Percentiles rank a stretch among this genome's conserved stretches.
These are phyloP conservation scores for Sciurus carolinensis DNA, from an alignment of 2,797 vertebrate species.

Conservation along the genomic window DNA sequence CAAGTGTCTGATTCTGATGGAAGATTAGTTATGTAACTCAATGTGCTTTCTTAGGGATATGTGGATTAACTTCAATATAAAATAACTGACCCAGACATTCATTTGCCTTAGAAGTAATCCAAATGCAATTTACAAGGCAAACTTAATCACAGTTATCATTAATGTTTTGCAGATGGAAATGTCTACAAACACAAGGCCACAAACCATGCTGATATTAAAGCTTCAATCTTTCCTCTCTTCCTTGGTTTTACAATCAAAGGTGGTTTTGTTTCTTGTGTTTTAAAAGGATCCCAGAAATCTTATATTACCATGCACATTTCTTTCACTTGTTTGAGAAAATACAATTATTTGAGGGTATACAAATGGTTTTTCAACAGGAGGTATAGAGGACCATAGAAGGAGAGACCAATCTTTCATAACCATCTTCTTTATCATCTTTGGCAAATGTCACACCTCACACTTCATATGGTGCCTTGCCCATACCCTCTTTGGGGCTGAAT, in stretches of 20 bases:
- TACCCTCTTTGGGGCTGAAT: neutral
- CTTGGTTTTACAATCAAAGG: neutral
- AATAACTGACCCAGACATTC: constrained; percentile 10
- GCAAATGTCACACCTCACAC: neutral
- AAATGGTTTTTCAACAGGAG: neutral
- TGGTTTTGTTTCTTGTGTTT: neutral
- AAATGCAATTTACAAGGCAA: constrained; percentile 36
- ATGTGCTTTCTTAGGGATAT: neutral
- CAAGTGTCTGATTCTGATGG: constrained; percentile 3
- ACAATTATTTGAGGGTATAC: neutral
- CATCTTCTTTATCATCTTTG: neutral
- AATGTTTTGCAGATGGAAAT: constrained; percentile 40
- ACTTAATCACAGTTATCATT: constrained; percentile 20
- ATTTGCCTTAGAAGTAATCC: constrained; percentile 38
- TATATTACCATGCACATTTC: neutral
- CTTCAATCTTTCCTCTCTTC: neutral
- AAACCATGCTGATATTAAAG: neutral
- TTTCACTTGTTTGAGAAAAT: constrained; percentile 40
- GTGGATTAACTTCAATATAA: constrained; percentile 5
- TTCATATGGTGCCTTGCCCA: neutral
- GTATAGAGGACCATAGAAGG: neutral
- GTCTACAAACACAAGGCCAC: neutral
- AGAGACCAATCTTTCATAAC: neutral
- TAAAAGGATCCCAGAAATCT: constrained; percentile 30
- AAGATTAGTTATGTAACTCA: constrained; percentile 16